These are phyloP conservation scores for Sesia apiformis DNA, from an alignment of 2,888 invertebrate species.

Conservation along the genomic window DNA sequence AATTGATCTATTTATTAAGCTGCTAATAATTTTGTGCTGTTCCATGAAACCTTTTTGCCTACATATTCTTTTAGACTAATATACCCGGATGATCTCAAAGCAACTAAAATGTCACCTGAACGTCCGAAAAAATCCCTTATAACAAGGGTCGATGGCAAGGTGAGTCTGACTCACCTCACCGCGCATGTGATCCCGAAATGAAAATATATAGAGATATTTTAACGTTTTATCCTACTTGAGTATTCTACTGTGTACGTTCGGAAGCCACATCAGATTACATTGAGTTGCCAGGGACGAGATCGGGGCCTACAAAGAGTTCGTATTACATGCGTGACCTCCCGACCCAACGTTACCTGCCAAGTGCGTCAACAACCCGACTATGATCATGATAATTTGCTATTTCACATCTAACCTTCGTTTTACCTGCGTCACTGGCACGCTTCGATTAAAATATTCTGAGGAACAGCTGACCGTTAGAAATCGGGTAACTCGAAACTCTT, in stretches of 20 bases:
- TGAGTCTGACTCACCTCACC: not conserved
- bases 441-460: too few relatives aligned
- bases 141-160: not conserved
- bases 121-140: not conserved
- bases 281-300: conserved; percentile 4
- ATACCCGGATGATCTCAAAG: too few relatives aligned
- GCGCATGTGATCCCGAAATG: not conserved
- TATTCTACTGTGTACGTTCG: conserved; percentile 8
- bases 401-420: not conserved
- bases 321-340: conserved; percentile 10
- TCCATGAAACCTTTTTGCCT: too few relatives aligned
- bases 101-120: not conserved
- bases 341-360: conserved; percentile 6
- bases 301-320: conserved; percentile 4
- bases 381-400: conserved; percentile 7
- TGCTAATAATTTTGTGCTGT: too few relatives aligned
- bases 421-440: not conserved
- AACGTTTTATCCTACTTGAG: conserved; percentile 4
- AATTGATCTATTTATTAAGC: too few relatives aligned
- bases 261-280: conserved; percentile 9
- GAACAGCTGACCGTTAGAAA: too few relatives aligned
- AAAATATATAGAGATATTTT: conserved; percentile 3
- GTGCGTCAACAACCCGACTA: conserved; percentile 2
- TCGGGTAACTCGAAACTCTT: too few relatives aligned
- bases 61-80: too few relatives aligned